Evolutionary conservation across 1,140 invertebrate species (phyloP).

Genomic region (Tetragnatha versicolor): DNA sequence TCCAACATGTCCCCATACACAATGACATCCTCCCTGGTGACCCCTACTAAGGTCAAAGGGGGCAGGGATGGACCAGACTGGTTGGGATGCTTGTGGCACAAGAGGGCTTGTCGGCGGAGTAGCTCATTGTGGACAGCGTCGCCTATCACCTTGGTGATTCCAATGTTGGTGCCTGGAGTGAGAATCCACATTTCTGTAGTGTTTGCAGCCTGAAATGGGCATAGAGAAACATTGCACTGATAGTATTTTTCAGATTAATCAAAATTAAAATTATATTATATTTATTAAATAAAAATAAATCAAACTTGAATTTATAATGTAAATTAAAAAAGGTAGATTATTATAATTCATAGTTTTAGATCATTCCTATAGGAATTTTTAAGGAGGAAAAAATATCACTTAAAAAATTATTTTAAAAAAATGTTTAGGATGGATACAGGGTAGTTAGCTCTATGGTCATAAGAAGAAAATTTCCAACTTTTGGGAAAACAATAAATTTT

Average conservation of each 20-base stretch:
- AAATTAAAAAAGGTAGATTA: neutral
- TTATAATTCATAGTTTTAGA: neutral
- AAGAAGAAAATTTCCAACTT: no score
- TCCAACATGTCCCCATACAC: constrained; percentile 54
- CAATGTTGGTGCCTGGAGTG: constrained; percentile 63
- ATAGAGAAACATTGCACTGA: neutral
- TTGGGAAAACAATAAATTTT: no score
- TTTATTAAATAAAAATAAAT: neutral
- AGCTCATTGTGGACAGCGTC: constrained; percentile 63
- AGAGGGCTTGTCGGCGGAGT: constrained; percentile 50
- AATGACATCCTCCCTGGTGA: constrained; percentile 51
- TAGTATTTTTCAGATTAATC: neutral
- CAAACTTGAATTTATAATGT: neutral
- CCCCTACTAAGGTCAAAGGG: constrained; percentile 54
- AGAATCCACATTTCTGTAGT: constrained; percentile 65
- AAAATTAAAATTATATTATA: neutral
- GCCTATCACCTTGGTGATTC: constrained; percentile 62
- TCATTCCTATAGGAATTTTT: no score
- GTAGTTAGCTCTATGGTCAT: no score
- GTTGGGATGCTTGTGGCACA: constrained; percentile 57
- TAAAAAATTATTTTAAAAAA: no score
- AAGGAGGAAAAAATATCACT: no score
- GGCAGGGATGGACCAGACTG: constrained; percentile 39
- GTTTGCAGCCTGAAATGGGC: constrained; percentile 59
- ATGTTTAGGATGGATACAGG: no score